Percentiles rank a stretch among this genome's conserved stretches.
phyloP scores from a whole-genome alignment of 2,113 vertebrate genomes.

The Sapayoa aenigma region DNA sequence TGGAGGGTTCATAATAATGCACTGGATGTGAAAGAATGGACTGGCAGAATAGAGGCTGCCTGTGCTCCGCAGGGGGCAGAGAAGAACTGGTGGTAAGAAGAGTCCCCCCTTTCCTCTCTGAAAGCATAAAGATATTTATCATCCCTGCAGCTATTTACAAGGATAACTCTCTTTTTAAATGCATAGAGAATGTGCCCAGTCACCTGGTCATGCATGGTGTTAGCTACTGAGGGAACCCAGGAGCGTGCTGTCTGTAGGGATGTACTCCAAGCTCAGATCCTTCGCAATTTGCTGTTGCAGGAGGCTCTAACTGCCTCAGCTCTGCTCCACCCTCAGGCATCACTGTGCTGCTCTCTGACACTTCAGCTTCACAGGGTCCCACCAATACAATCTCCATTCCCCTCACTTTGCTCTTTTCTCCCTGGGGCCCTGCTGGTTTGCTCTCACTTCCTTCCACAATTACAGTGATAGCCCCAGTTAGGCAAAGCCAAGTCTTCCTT shows the following conservation, averaged over 20 bases:
- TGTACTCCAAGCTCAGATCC: neutral
- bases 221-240: neutral
- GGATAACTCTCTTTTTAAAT: neutral
- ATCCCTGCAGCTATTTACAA: neutral
- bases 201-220: neutral
- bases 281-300: neutral
- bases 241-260: neutral
- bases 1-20: slow-evolving; percentile 57
- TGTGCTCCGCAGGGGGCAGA: slow-evolving; percentile 29
- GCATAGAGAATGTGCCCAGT: neutral
- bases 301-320: neutral
- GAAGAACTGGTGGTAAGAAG: slow-evolving; percentile 1
- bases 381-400: neutral
- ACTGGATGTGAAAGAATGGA: slow-evolving; percentile 37
- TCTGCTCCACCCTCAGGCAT: slow-evolving; percentile 40
- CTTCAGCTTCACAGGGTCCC: slow-evolving; percentile 26
- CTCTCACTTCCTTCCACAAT: slow-evolving; percentile 57
- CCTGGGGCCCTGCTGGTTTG: neutral
- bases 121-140: neutral
- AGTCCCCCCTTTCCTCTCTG: neutral
- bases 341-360: neutral
- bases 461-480: slow-evolving; percentile 51
- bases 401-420: slow-evolving; percentile 25
- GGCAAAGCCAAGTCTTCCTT: slow-evolving; percentile 20
- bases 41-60: slow-evolving; percentile 40